phyloP scores from a whole-genome alignment of 2,797 vertebrate genomes.

The Spinus olivaceus region DNA sequence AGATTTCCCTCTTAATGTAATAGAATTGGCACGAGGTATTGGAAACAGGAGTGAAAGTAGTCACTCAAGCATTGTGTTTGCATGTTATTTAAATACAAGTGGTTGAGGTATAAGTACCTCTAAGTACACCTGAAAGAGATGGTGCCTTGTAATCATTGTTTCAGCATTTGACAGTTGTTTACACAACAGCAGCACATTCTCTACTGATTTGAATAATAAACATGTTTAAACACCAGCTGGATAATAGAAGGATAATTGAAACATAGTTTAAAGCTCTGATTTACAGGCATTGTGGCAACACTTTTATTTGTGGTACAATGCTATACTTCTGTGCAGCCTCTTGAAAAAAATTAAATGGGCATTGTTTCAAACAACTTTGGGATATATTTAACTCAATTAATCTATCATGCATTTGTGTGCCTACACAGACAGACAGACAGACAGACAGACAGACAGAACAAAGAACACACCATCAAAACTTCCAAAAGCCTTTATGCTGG shows the following conservation, averaged over 20 bases:
- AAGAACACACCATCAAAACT: background rate
- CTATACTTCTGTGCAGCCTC: slow-evolving; percentile 71
- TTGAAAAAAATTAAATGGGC: slow-evolving; percentile 65
- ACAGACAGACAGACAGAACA: background rate
- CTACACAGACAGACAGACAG: slow-evolving; percentile 6
- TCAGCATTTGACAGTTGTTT: slow-evolving; percentile 89
- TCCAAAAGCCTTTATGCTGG: background rate
- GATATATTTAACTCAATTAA: slow-evolving; percentile 76
- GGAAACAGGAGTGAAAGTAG: slow-evolving; percentile 81
- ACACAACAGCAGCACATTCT: slow-evolving; percentile 84
- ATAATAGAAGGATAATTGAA: slow-evolving; percentile 96
- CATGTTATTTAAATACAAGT: slow-evolving; percentile 92
- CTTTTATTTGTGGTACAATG: slow-evolving; percentile 79
- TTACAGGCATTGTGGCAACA: slow-evolving; percentile 77
- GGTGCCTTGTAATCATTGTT: slow-evolving; percentile 90
- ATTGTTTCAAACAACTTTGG: slow-evolving; percentile 72
- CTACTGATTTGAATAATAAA: slow-evolving; percentile 91
- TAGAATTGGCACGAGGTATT: slow-evolving; percentile 84
- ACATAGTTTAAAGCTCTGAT: slow-evolving; percentile 92
- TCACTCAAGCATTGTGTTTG: slow-evolving; percentile 88
- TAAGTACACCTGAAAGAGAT: slow-evolving; percentile 86
- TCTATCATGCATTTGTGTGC: slow-evolving; percentile 38
- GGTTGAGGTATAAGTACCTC: slow-evolving; percentile 87
- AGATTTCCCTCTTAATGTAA: slow-evolving; percentile 90
- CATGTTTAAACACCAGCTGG: slow-evolving; percentile 88